A percentile compares a stretch with the other conserved stretches of the same genome.
phyloP scores from a whole-genome alignment of 2,113 vertebrate species.

The Amphiprion percula region DNA sequence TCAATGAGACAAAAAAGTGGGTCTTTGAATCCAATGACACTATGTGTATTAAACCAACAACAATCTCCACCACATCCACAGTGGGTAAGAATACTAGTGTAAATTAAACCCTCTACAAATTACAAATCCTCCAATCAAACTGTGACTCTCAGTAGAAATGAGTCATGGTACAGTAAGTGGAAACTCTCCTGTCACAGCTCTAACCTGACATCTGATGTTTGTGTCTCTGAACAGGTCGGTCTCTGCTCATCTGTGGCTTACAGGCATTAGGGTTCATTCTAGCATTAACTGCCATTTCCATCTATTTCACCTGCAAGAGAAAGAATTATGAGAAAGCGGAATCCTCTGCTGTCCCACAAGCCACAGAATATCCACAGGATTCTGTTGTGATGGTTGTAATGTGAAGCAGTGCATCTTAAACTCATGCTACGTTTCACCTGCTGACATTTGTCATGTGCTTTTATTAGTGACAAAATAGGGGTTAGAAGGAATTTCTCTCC shows the following conservation, averaged over 20 bases:
- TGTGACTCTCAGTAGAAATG: no score
- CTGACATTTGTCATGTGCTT: no score
- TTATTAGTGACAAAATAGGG: no score
- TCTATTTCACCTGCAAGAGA: conserved; percentile 17
- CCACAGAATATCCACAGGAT: background rate
- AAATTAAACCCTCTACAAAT: conserved; percentile 5
- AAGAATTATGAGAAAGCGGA: background rate
- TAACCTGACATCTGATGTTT: background rate
- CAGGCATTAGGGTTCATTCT: background rate
- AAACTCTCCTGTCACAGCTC: background rate
- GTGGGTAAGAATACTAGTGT: conserved; percentile 29
- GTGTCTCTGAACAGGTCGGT: conserved; percentile 4
- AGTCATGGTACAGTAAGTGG: background rate
- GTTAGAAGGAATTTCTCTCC: no score
- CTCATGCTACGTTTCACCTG: background rate
- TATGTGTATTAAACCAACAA: background rate
- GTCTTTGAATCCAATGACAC: no score
- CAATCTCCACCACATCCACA: no score
- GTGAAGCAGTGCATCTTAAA: background rate
- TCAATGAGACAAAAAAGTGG: no score
- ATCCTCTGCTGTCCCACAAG: background rate
- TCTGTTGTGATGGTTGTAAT: conserved; percentile 10
- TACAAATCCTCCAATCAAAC: no score
- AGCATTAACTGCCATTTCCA: background rate
- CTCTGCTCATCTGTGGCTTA: background rate